Conservation (phyloP, 2,797 vertebrate species). For the Silurus lanzhouensis region DNA sequence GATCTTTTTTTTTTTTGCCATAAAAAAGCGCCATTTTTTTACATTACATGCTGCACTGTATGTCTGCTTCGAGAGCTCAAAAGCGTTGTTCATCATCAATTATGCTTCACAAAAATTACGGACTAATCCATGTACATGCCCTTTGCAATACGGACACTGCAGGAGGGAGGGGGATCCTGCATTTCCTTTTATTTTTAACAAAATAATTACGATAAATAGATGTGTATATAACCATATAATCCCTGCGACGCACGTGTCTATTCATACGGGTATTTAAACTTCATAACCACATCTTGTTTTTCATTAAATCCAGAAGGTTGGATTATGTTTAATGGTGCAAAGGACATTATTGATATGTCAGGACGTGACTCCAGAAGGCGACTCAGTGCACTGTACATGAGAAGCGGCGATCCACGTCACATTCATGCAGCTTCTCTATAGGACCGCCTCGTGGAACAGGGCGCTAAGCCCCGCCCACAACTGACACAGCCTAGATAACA, state of each 20-base stretch:
- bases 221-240: neutral
- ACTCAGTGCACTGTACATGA: neutral
- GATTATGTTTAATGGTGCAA: neutral
- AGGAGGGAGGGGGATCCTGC: conserved; percentile 3
- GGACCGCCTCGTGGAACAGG: neutral
- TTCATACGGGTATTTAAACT: neutral
- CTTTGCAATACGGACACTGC: conserved; percentile 29
- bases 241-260: neutral
- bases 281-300: neutral
- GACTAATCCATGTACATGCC: conserved; percentile 25
- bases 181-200: neutral
- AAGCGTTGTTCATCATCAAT: conserved; percentile 9
- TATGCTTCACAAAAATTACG: conserved; percentile 6
- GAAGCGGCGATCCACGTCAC: neutral
- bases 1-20: neutral
- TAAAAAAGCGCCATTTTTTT: conserved; percentile 49
- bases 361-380: neutral
- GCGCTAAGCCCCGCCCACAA: conserved; percentile 11
- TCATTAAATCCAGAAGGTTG: neutral
- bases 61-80: neutral
- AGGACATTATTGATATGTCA: neutral
- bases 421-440: neutral
- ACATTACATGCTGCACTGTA: conserved; percentile 14
- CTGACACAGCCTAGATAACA: neutral
- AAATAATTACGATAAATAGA: neutral